These are phyloP conservation scores for Nipponacmea schrenckii DNA, from an alignment of 2,888 invertebrate species.

Conservation along the genomic window DNA sequence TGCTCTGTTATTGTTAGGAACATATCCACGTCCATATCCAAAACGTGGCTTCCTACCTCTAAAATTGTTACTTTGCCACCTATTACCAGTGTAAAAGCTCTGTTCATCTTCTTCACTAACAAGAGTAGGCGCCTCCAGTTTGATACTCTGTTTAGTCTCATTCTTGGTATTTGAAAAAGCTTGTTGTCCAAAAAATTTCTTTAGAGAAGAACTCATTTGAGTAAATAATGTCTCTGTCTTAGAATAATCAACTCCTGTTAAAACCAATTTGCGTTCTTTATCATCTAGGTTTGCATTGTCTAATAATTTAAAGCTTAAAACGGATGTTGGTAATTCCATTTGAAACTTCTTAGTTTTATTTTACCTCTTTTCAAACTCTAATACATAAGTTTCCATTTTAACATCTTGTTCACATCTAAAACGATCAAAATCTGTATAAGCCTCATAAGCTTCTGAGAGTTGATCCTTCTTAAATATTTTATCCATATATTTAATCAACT, in stretches of 20 bases:
- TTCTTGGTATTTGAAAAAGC: background rate
- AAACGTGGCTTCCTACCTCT: too few relatives aligned
- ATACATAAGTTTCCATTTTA: constrained; percentile 2
- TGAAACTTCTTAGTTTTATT: background rate
- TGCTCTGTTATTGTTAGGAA: too few relatives aligned
- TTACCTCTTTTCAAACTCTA: background rate
- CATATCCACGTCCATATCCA: too few relatives aligned
- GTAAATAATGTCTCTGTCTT: background rate
- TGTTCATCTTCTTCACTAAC: background rate
- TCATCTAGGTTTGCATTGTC: background rate
- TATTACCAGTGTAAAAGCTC: background rate
- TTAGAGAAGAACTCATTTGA: background rate
- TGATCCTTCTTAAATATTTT: background rate
- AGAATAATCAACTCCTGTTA: background rate
- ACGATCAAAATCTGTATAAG: constrained; percentile 2
- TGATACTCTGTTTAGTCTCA: background rate
- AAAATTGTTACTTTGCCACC: background rate
- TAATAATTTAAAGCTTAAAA: background rate
- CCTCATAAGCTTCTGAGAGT: background rate
- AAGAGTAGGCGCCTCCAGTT: background rate
- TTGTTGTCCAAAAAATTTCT: background rate
- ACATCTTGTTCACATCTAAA: background rate
- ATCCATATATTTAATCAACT: background rate
- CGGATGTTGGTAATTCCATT: background rate
- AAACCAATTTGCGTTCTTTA: background rate